Evolutionary conservation across 2,797 vertebrate genomes (phyloP).

Genomic region (Tadarida brasiliensis): DNA sequence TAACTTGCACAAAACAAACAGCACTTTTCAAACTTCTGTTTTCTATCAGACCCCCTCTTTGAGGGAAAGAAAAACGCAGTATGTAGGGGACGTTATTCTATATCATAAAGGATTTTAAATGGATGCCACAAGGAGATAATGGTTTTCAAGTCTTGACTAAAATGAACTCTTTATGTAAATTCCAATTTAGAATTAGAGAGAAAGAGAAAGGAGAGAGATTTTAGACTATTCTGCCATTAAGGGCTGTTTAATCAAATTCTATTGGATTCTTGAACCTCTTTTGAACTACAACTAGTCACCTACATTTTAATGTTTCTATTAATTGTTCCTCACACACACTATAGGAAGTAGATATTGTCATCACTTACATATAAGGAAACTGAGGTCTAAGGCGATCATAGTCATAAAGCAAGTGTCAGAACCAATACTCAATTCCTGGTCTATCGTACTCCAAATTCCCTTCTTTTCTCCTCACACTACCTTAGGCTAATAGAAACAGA

Average conservation of each 20-base stretch:
- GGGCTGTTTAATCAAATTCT: not conserved
- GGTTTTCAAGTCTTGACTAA: not conserved
- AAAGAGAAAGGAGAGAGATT: not conserved
- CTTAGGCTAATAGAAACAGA: not conserved
- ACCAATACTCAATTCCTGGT: not conserved
- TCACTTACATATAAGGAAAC: constrained; percentile 4
- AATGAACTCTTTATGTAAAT: not conserved
- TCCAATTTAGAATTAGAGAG: not conserved
- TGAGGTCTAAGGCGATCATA: not conserved
- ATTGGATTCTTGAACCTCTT: not conserved
- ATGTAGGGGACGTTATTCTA: not conserved
- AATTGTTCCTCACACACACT: not conserved
- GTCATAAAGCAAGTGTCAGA: not conserved
- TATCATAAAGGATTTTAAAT: not conserved
- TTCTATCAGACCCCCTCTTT: not conserved
- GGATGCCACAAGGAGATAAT: not conserved
- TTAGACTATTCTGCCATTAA: not conserved
- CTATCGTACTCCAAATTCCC: not conserved
- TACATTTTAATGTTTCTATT: not conserved
- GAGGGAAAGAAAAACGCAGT: constrained; percentile 24
- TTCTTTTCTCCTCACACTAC: not conserved
- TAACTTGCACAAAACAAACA: not conserved
- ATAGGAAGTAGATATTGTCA: not conserved
- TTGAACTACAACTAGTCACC: not conserved
- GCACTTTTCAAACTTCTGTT: not conserved